Evolutionary conservation across 2,797 vertebrate genomes (phyloP).

Genomic region (Epinephelus malabaricus): DNA sequence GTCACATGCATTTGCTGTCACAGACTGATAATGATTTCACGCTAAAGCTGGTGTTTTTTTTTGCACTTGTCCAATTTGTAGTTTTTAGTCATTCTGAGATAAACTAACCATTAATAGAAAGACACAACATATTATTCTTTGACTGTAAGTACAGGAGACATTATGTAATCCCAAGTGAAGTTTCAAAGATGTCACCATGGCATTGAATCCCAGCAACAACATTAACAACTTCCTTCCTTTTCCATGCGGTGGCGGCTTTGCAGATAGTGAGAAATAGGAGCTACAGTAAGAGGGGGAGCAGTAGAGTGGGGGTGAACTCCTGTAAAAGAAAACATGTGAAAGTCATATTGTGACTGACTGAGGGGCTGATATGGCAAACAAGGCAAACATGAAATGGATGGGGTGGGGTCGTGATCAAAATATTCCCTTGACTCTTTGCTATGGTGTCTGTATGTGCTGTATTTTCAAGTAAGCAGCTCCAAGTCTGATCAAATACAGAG

Average conservation of each 20-base stretch:
- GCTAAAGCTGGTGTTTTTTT: not conserved
- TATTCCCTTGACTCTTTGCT: not conserved
- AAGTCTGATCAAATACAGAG: slow-evolving; percentile 43
- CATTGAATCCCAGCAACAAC: slow-evolving; percentile 53
- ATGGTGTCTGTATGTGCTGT: slow-evolving; percentile 15
- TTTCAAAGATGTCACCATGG: slow-evolving; percentile 40
- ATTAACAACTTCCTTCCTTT: slow-evolving; percentile 69
- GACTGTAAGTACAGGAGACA: slow-evolving; percentile 5
- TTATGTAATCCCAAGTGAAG: slow-evolving; percentile 36
- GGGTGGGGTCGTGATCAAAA: slow-evolving; percentile 7
- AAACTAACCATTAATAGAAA: slow-evolving; percentile 10
- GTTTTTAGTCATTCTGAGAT: slow-evolving; percentile 5
- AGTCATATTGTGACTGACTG: slow-evolving; percentile 20
- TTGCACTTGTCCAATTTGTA: slow-evolving; percentile 5
- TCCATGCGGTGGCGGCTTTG: slow-evolving; percentile 39
- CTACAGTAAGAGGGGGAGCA: slow-evolving; percentile 19
- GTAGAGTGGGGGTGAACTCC: not conserved
- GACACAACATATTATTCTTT: slow-evolving; percentile 17
- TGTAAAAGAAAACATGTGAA: slow-evolving; percentile 49
- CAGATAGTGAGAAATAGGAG: slow-evolving; percentile 36
- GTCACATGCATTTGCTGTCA: not conserved
- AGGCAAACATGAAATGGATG: slow-evolving; percentile 25
- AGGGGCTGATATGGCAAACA: not conserved
- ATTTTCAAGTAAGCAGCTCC: slow-evolving; percentile 36
- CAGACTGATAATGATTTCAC: not conserved